Percentiles rank a stretch among this genome's conserved stretches.
Evolutionary conservation across 2,113 vertebrate species (phyloP).

Genomic region (Lepisosteus osseus): DNA sequence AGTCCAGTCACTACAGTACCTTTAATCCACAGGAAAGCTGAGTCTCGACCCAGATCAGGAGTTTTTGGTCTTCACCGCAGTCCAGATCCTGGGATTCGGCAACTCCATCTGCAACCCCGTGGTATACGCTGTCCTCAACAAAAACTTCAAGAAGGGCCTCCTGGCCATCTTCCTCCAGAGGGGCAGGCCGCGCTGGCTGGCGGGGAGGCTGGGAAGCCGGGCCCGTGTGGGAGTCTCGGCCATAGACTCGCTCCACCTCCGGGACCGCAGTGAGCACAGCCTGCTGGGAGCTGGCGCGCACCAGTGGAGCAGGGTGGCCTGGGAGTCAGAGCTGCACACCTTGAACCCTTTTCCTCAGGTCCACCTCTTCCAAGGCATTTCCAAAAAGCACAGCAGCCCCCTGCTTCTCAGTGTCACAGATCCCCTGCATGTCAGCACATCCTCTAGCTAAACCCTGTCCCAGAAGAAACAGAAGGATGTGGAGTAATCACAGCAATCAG

Average conservation of each 20-base stretch:
- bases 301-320: slow-evolving; percentile 31
- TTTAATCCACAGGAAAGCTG: slow-evolving; percentile 26
- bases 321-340: slow-evolving; percentile 20
- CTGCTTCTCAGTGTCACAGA: slow-evolving; percentile 37
- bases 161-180: slow-evolving; percentile 22
- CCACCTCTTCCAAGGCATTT: slow-evolving; percentile 21
- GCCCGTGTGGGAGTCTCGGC: slow-evolving; percentile 26
- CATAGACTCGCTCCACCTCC: slow-evolving; percentile 10
- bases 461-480: not conserved
- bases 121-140: slow-evolving; percentile 43
- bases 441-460: not conserved
- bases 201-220: not conserved
- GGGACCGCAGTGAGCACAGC: slow-evolving; percentile 6
- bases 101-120: slow-evolving; percentile 44
- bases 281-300: not conserved
- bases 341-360: slow-evolving; percentile 6
- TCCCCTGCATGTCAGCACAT: slow-evolving; percentile 14
- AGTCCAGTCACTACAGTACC: too few species aligned
- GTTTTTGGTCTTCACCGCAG: slow-evolving; percentile 34
- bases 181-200: not conserved
- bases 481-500: too few species aligned
- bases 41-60: slow-evolving; percentile 34
- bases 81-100: slow-evolving; percentile 46
- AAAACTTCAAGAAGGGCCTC: slow-evolving; percentile 38
- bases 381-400: slow-evolving; percentile 21